Evolutionary conservation across 2,888 invertebrate genomes (phyloP).

Genomic region (Muscina levida): DNA sequence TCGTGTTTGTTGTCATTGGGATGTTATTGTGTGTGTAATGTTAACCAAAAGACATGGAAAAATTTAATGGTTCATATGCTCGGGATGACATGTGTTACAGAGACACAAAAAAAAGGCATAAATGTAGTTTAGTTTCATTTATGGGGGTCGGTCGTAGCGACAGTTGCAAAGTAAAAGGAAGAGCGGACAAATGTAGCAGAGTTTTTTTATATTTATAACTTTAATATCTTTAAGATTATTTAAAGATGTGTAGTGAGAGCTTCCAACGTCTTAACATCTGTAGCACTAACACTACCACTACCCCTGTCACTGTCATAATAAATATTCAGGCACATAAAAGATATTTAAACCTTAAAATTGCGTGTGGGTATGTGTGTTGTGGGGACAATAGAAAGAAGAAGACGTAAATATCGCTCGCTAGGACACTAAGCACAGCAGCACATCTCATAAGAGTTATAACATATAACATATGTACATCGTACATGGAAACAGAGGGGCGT

Average conservation of each 20-base stretch:
- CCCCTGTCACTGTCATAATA: not conserved
- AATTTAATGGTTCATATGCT: constrained; percentile 55
- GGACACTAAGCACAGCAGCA: constrained; percentile 4
- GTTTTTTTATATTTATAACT: constrained; percentile 12
- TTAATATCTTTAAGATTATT: constrained; percentile 32
- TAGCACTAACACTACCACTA: not conserved
- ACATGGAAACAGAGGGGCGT: not conserved
- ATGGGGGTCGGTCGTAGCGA: not conserved
- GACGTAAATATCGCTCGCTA: not conserved
- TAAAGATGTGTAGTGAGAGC: not conserved
- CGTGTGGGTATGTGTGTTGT: not conserved
- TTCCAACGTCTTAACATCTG: not conserved
- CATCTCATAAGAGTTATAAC: constrained; percentile 25
- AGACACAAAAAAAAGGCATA: constrained; percentile 20
- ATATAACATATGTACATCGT: constrained; percentile 1
- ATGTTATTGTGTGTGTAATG: constrained; percentile 24
- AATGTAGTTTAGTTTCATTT: constrained; percentile 31
- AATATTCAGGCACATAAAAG: not conserved
- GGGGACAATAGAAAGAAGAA: too few species aligned
- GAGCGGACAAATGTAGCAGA: not conserved
- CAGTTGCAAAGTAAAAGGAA: not conserved
- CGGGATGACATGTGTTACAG: constrained; percentile 51
- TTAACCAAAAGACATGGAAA: constrained; percentile 52
- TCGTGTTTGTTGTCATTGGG: constrained; percentile 15
- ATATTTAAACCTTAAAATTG: constrained; percentile 18